Conservation (phyloP, 2,113 vertebrate genomes). For the Grammomys surdaster region DNA sequence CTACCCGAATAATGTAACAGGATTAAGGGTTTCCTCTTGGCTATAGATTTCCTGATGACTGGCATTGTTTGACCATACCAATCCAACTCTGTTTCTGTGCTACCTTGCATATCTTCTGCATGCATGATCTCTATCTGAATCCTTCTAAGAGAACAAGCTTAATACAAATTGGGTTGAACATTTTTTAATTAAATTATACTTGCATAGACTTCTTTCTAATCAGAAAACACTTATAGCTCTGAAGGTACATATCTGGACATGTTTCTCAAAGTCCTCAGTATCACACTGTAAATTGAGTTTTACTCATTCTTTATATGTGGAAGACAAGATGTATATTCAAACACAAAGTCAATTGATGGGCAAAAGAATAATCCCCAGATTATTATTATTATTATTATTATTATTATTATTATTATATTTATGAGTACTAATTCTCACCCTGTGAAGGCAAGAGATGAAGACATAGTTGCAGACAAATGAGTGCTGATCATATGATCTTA, state of each 20-base stretch:
- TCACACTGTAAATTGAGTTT: neutral
- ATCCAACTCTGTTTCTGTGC: neutral
- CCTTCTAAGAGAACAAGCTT: neutral
- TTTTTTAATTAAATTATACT: neutral
- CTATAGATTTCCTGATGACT: neutral
- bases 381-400: no score
- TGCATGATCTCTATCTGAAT: neutral
- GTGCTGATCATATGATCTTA: neutral
- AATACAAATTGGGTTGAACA: neutral
- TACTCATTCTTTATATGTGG: neutral
- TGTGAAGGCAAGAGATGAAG: neutral
- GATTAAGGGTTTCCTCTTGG: neutral
- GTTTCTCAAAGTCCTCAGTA: neutral
- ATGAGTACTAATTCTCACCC: neutral
- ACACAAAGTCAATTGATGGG: neutral
- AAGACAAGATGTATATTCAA: neutral
- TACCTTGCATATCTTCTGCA: neutral
- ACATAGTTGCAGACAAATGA: neutral
- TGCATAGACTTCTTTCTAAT: neutral
- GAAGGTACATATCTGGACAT: neutral
- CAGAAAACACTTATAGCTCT: neutral
- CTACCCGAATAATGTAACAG: neutral
- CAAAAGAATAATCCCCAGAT: neutral
- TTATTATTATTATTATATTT: no score
- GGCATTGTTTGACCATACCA: neutral